Evolutionary conservation across 1,140 invertebrate genomes (phyloP).

Genomic region (Polypedilum pembai): DNA sequence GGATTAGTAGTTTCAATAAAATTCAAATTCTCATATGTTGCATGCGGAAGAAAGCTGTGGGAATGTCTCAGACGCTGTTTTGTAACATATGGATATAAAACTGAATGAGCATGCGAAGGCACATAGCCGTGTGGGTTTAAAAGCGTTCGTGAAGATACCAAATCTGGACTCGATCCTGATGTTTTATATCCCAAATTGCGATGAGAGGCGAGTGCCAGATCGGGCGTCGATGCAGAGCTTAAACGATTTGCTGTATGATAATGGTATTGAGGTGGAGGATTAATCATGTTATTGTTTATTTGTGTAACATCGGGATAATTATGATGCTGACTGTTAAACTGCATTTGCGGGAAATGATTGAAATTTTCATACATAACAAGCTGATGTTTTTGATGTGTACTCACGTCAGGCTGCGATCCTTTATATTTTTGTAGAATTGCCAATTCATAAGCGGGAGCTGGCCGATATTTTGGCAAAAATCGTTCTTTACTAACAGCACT

Average conservation of each 20-base stretch:
- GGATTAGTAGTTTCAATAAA: conserved; percentile 38
- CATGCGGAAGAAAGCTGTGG: conserved; percentile 51
- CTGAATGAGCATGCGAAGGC: conserved; percentile 31
- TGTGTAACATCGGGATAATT: conserved; percentile 54
- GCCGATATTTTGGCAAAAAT: conserved; percentile 79
- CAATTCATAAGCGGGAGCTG: conserved; percentile 89
- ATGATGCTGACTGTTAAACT: conserved; percentile 29
- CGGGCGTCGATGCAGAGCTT: conserved; percentile 71
- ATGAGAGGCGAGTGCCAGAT: conserved; percentile 61
- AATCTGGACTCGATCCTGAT: conserved; percentile 66
- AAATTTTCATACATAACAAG: conserved; percentile 34
- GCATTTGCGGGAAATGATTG: conserved; percentile 36
- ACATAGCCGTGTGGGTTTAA: conserved; percentile 44
- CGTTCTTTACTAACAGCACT: conserved; percentile 39
- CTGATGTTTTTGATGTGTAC: conserved; percentile 32
- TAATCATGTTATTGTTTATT: conserved; percentile 36
- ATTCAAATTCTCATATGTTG: conserved; percentile 62
- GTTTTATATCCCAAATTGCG: conserved; percentile 46
- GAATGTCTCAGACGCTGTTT: conserved; percentile 43
- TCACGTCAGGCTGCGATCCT: conserved; percentile 41
- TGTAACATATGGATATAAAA: conserved; percentile 34
- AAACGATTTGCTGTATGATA: conserved; percentile 53
- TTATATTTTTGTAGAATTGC: conserved; percentile 77
- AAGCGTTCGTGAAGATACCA: conserved; percentile 59
- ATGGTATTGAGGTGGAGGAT: conserved; percentile 46